phyloP scores from a whole-genome alignment of 2,113 vertebrate species.

The Meriones unguiculatus region DNA sequence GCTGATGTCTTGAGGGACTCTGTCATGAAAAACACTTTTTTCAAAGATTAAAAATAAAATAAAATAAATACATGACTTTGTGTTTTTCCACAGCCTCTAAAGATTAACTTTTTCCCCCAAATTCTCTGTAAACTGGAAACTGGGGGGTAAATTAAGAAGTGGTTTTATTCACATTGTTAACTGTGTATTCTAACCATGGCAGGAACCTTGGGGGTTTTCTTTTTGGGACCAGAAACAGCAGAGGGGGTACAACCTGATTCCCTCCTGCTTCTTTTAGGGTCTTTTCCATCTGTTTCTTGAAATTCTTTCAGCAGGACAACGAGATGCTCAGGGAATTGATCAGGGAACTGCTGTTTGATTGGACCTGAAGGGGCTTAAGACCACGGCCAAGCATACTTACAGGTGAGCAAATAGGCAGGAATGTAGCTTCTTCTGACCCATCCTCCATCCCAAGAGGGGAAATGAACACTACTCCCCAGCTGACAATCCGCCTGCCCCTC shows the following conservation, averaged over 20 bases:
- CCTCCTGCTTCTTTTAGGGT: neutral
- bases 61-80: neutral
- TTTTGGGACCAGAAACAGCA: neutral
- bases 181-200: neutral
- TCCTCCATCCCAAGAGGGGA: neutral
- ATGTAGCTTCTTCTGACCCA: neutral
- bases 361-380: neutral
- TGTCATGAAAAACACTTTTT: neutral
- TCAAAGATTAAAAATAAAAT: constrained; percentile 22
- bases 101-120: neutral
- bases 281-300: constrained; percentile 11
- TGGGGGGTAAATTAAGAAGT: neutral
- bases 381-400: neutral
- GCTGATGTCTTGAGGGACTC: rapidly evolving
- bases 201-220: neutral
- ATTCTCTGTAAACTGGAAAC: constrained; percentile 26
- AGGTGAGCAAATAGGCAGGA: no score
- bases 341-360: neutral
- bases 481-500: neutral
- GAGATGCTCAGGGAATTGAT: neutral
- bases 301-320: neutral
- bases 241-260: neutral
- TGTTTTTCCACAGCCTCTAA: neutral
- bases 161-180: neutral
- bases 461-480: neutral